A percentile compares a stretch with the other conserved stretches of the same genome.
These are phyloP conservation scores for Sus cebifrons DNA, from an alignment of 2,797 vertebrate genomes.

Conservation along the genomic window DNA sequence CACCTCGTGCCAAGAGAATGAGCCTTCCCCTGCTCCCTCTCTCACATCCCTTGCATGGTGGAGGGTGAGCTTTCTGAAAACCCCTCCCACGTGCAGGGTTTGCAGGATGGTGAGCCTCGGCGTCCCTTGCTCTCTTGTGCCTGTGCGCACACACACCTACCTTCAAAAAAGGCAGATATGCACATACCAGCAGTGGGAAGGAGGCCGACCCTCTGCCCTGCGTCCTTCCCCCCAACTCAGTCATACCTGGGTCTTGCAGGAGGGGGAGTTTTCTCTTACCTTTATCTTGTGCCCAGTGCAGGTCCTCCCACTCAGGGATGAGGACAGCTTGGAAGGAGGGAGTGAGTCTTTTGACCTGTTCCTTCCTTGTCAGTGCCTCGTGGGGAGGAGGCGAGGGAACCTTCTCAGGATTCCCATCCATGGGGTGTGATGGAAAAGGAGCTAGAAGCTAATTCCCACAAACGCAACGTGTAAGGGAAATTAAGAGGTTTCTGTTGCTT, in stretches of 20 bases:
- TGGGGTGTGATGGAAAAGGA: neutral
- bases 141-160: neutral
- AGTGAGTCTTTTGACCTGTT: constrained; percentile 7
- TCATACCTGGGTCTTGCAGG: neutral
- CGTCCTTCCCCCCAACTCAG: constrained; percentile 32
- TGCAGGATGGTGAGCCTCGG: constrained; percentile 85
- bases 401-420: constrained; percentile 44
- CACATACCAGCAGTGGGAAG: neutral
- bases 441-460: constrained; percentile 24
- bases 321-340: constrained; percentile 8
- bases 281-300: neutral
- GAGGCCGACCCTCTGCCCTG: neutral
- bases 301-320: neutral
- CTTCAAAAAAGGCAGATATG: constrained; percentile 3
- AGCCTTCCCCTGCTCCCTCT: constrained; percentile 81
- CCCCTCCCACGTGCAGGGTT: constrained; percentile 87
- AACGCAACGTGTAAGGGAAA: neutral
- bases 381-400: neutral
- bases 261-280: neutral
- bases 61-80: constrained; percentile 83
- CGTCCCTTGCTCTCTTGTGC: constrained; percentile 85
- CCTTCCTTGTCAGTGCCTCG: constrained; percentile 19
- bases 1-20: constrained; percentile 78
- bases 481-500: constrained; percentile 1
- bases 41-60: constrained; percentile 88